Base-by-base conservation (phyloP, 2,888 invertebrate species). In the Dorcus hopei region DNA sequence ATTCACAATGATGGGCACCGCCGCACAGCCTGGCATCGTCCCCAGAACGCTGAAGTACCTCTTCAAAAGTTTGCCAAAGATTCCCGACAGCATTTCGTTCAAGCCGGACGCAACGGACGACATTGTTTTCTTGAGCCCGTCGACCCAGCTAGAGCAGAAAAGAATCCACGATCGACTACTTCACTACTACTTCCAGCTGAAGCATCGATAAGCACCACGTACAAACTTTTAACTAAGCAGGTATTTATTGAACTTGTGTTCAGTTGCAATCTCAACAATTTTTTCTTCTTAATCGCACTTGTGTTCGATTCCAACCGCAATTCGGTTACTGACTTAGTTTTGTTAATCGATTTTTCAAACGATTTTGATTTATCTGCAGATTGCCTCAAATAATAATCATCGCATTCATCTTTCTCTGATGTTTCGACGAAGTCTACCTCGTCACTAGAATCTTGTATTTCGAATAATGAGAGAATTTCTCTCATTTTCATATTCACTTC, bases 1-100 rank as follows among this genome's bases (percentile, higher is more conserved):
- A 0, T 76, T 66, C 58, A 77, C 77, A 3, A 71, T 75, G 53
- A 65, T 74, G 77, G 88, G 88, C 3, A 81, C 82, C 49, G 75
- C 80, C 2, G 73, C 75, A 1, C 78, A 84, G 61, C 86, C 87
- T n/a, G 90, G 90, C 0, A 79, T 90, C 9, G 79, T 89, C 52
- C 85, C 85, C 1, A 78, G 85, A 39, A 77, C 85, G 0, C 75
- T 89, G n/a, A 84, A 80, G 57, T 79, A 82, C 60, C 68, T 83
- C 1, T 83, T 82, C 59, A 62, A 68, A 39, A 70, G 72, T 9
- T 58, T 76, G 41, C 70, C 72, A 5, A n/a, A 60, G 26, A 38
- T 81, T 8, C 69, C 72, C 16, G 63, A 68, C 1, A 55, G 65
- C 1, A 80, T 81, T 0, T 65, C 65, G 8, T 64, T 79, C 3